Percentiles rank a stretch among this genome's conserved stretches.
These are phyloP conservation scores for Hafferia zeledoni DNA, from an alignment of 2,797 vertebrate genomes.

Conservation along the genomic window DNA sequence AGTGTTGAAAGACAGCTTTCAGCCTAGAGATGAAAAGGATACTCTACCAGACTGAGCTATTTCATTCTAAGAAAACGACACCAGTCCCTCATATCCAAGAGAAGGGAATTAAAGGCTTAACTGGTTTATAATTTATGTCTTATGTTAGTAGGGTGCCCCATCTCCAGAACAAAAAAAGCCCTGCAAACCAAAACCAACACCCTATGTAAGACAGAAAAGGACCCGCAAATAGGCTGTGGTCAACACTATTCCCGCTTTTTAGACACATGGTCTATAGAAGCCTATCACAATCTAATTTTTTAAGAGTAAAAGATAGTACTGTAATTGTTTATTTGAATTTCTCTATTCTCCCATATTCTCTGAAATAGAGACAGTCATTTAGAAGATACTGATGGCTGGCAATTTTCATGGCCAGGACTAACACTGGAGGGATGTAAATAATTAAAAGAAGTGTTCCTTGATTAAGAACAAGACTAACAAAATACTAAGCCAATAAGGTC, in stretches of 20 bases:
- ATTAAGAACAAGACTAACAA: not conserved
- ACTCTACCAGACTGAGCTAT: not conserved
- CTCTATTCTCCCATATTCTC: not conserved
- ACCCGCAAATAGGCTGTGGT: not conserved
- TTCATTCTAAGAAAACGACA: not conserved
- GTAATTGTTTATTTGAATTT: not conserved
- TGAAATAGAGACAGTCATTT: not conserved
- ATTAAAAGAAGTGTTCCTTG: not conserved
- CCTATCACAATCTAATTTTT: not conserved
- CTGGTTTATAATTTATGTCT: not conserved
- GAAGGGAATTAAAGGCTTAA: not conserved
- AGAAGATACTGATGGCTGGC: not conserved
- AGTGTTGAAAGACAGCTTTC: not conserved
- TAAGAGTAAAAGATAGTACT: not conserved
- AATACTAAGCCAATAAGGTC: not conserved
- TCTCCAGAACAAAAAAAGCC: fast-evolving
- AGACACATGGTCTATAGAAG: not conserved
- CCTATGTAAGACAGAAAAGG: not conserved
- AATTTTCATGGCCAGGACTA: not conserved
- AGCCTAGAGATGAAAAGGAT: not conserved
- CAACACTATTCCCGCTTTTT: not conserved
- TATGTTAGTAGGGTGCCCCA: fast-evolving
- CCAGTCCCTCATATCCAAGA: not conserved
- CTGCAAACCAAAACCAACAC: not conserved
- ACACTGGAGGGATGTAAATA: not conserved